Evolutionary conservation across 2,113 vertebrate species (phyloP), one percentile per base, ranked within the genome.

Genomic region (Suncus etruscus): DNA sequence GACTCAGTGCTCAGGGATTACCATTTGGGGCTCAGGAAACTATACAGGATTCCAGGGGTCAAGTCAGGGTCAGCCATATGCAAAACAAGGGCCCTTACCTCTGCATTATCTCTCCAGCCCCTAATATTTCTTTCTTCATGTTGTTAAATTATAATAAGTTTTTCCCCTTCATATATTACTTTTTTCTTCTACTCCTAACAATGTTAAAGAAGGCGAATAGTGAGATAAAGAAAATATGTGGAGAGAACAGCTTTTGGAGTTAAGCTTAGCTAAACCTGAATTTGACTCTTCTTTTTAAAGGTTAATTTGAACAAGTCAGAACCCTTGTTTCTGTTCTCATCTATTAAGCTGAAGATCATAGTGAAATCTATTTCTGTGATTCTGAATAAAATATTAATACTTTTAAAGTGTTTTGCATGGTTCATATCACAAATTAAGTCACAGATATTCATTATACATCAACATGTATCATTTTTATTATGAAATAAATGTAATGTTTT

Each of bases 401-500:
- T 51, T 76, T 82, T 27, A 69, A 66, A 76, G 24, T 70, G n/a
- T 12, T 25, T 24, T 74, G 3, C 10, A 50, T 0, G 61, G 45
- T 65, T n/a, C 3, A 58, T 54, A 83, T 27, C 7, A 75, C 10
- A 32, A 15, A 5, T 16, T 61, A 65, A 16, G 47, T 68, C 29
- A 51, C 68, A 72, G 54, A 85, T 51, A 91, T 84, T 39, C 25
- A 63, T 72, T 39, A 70, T 48, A 27, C 15, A 73, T 68, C 22
- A 48, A 16, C 16, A 69, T 61, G 3, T 66, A 20, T 76, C 31
- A 54, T 86, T 91, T 90, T 86, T 88, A 58, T 79, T 75, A n/a
- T 83, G 31, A 9, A 45, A 61, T 61, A 18, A 58, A 61, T 61
- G 6, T 14, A 14, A 58, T 16, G 15, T 14, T 58, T 5, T 5